Conservation (phyloP, 2,888 invertebrate species). For the Orchestes rusci region DNA sequence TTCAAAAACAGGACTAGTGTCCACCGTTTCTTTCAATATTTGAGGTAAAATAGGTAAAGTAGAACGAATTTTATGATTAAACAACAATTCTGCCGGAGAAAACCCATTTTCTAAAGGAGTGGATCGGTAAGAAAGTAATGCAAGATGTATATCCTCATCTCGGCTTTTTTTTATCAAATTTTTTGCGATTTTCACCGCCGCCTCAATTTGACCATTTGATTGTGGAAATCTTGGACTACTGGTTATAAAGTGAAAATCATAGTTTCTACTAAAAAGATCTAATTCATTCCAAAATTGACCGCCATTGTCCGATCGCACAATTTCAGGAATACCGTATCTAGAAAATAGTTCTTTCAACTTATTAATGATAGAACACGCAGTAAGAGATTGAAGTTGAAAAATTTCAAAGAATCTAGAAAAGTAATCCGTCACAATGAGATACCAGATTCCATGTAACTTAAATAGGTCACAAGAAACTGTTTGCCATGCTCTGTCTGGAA, state of each 20-base stretch:
- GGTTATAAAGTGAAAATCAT: constrained; percentile 5
- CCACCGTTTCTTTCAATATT: neutral
- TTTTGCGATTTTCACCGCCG: neutral
- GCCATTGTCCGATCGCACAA: neutral
- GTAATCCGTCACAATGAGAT: neutral
- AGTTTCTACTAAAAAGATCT: neutral
- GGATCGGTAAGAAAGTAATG: constrained; percentile 4
- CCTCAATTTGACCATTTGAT: neutral
- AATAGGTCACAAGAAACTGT: neutral
- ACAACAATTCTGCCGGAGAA: constrained; percentile 5
- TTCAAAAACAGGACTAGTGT: neutral
- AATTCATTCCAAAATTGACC: neutral
- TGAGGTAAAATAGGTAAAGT: constrained; percentile 8
- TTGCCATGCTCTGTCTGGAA: neutral
- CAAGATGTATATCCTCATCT: constrained; percentile 1
- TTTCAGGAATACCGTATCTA: neutral
- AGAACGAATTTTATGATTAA: constrained; percentile 3
- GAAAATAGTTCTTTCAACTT: neutral
- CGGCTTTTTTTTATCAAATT: constrained; percentile 1
- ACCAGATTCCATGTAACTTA: neutral
- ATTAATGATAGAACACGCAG: neutral
- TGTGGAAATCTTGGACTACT: constrained; percentile 3
- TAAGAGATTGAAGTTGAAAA: neutral
- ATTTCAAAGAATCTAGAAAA: neutral
- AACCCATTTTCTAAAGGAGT: constrained; percentile 10